These are phyloP conservation scores for Salticus scenicus DNA, from an alignment of 2,888 invertebrate species.

Conservation along the genomic window DNA sequence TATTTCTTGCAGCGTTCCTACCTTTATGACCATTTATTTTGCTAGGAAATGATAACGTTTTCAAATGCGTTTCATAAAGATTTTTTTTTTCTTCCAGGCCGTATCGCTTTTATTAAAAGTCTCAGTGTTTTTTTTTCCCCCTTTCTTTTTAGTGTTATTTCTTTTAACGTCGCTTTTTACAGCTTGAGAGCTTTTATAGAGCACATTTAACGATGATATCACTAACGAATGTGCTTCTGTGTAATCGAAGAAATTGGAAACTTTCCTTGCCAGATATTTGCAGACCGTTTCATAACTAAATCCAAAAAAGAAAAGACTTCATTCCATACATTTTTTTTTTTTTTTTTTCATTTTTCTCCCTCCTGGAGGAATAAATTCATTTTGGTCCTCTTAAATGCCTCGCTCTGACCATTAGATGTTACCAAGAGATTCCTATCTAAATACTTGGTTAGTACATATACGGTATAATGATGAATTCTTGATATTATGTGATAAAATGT, in stretches of 20 bases:
- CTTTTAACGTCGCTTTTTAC: slow-evolving; percentile 21
- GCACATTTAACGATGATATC: slow-evolving; percentile 55
- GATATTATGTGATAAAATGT: too few species aligned
- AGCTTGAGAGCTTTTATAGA: slow-evolving; percentile 36
- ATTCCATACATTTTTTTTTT: too few species aligned
- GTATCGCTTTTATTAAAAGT: slow-evolving; percentile 46
- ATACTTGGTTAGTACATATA: too few species aligned
- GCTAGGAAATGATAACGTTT: slow-evolving; percentile 54
- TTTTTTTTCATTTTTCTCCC: neutral
- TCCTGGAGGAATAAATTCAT: neutral
- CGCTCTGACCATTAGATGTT: too few species aligned
- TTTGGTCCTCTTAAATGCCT: neutral
- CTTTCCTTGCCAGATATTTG: slow-evolving; percentile 2
- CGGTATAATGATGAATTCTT: too few species aligned
- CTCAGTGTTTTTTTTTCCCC: slow-evolving; percentile 16
- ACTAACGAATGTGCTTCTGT: slow-evolving; percentile 43
- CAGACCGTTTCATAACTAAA: neutral
- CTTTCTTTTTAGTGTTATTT: too few species aligned
- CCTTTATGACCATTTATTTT: slow-evolving; percentile 67
- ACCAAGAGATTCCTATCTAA: too few species aligned
- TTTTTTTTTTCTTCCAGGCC: slow-evolving; percentile 1
- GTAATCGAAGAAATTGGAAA: slow-evolving; percentile 13
- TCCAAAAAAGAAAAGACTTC: neutral
- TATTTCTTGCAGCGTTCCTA: slow-evolving; percentile 40
- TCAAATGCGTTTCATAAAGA: slow-evolving; percentile 44